Evolutionary conservation across 2,113 vertebrate genomes (phyloP).

Genomic region (Amphiprion percula): DNA sequence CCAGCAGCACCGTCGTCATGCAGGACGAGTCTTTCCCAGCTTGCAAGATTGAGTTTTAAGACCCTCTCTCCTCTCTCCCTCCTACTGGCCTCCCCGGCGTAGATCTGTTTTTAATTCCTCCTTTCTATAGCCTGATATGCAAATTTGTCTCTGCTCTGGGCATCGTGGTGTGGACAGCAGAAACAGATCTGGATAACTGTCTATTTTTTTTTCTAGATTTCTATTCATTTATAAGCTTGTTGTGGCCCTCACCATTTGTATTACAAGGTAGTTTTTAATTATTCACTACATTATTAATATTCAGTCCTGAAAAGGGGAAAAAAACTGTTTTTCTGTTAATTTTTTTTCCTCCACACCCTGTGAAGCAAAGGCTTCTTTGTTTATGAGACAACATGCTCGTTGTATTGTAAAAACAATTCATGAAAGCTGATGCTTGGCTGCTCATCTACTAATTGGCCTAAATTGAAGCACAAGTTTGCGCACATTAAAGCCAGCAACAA

Average conservation of each 20-base stretch:
- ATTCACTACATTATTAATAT: slow-evolving; percentile 10
- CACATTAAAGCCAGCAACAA: slow-evolving; percentile 24
- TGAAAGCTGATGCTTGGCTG: neutral
- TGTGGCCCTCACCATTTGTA: slow-evolving; percentile 46
- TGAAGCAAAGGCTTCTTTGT: slow-evolving; percentile 6
- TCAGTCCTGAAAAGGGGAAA: slow-evolving; percentile 2
- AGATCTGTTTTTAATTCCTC: slow-evolving; percentile 59
- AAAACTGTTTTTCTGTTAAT: neutral
- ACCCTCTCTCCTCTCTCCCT: slow-evolving; percentile 28
- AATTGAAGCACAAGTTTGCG: slow-evolving; percentile 59
- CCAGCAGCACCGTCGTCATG: slow-evolving; percentile 99
- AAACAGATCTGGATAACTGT: slow-evolving; percentile 42
- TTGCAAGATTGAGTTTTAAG: slow-evolving; percentile 99
- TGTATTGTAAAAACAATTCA: neutral
- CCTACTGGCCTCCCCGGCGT: slow-evolving; percentile 15
- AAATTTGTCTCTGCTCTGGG: slow-evolving; percentile 45
- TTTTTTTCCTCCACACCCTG: neutral
- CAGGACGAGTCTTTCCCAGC: slow-evolving; percentile 99
- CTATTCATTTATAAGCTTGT: slow-evolving; percentile 53
- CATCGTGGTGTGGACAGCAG: slow-evolving; percentile 1
- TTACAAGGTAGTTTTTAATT: slow-evolving; percentile 36
- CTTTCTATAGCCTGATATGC: slow-evolving; percentile 48
- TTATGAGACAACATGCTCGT: neutral
- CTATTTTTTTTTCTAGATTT: slow-evolving; percentile 54
- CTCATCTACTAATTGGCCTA: slow-evolving; percentile 31